Conservation (phyloP, 2,888 invertebrate genomes). For the Lissonota sp. region DNA sequence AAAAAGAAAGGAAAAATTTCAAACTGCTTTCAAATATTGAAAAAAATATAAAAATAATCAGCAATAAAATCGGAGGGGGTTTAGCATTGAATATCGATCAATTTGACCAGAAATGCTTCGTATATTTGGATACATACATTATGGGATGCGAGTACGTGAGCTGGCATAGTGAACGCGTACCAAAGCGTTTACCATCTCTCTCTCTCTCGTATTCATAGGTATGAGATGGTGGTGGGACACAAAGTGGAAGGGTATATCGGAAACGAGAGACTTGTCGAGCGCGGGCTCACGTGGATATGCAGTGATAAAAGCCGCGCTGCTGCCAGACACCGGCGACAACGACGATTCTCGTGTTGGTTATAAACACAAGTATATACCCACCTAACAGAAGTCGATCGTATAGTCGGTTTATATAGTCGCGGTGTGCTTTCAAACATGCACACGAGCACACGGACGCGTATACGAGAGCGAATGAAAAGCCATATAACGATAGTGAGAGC, state of each 20-base stretch:
- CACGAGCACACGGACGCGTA: neutral
- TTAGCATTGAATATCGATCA: no score
- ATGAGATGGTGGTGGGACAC: neutral
- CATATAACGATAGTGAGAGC: neutral
- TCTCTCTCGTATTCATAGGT: constrained; percentile 48
- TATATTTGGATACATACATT: neutral
- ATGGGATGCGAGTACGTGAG: constrained; percentile 14
- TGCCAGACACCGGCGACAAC: constrained; percentile 46
- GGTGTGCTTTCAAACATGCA: neutral
- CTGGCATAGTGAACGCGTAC: constrained; percentile 30
- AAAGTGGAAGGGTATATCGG: constrained; percentile 22
- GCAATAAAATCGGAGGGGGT: no score
- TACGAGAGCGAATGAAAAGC: neutral
- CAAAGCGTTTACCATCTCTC: constrained; percentile 51
- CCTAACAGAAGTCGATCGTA: neutral
- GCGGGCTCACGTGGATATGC: constrained; percentile 32
- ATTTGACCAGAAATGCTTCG: neutral
- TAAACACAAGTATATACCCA: neutral
- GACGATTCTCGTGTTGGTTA: constrained; percentile 12
- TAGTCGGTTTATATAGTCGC: neutral
- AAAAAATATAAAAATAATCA: no score
- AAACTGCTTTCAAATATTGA: no score
- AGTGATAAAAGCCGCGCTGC: constrained; percentile 59
- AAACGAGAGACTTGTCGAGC: constrained; percentile 49
- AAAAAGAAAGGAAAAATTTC: no score